Percentiles rank a stretch among this genome's conserved stretches.
Evolutionary conservation across 2,113 vertebrate species (phyloP).

Genomic region (Turnix velox): DNA sequence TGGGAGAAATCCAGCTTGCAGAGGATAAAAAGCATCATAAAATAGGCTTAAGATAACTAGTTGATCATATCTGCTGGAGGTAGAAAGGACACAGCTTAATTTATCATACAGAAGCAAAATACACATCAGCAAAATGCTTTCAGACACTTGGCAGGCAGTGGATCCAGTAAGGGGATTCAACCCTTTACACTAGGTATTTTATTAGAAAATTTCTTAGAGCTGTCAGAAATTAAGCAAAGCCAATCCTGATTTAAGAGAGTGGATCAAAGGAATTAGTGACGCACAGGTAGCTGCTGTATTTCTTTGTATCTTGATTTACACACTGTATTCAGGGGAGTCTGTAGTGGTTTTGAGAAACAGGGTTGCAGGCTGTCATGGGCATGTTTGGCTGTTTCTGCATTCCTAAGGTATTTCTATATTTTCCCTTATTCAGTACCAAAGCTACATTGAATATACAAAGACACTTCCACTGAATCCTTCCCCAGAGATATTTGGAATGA

Average conservation of each 20-base stretch:
- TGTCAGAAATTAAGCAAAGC: not conserved
- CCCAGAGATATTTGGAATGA: constrained; percentile 86
- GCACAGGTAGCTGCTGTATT: not conserved
- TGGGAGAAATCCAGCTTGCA: not conserved
- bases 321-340: not conserved
- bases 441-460: constrained; percentile 84
- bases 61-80: not conserved
- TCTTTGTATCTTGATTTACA: not conserved
- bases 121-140: not conserved
- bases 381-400: not conserved
- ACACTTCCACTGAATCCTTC: constrained; percentile 80
- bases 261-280: not conserved
- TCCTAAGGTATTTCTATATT: not conserved
- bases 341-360: not conserved
- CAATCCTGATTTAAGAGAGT: not conserved
- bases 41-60: not conserved
- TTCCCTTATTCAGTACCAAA: constrained; percentile 70
- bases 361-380: not conserved
- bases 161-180: not conserved
- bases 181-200: not conserved
- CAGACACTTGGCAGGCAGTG: not conserved
- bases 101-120: not conserved
- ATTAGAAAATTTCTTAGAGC: not conserved
- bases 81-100: not conserved
- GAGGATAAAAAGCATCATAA: not conserved